Evolutionary conservation across 2,113 vertebrate species (phyloP).

Genomic region (Triplophysa rosa): DNA sequence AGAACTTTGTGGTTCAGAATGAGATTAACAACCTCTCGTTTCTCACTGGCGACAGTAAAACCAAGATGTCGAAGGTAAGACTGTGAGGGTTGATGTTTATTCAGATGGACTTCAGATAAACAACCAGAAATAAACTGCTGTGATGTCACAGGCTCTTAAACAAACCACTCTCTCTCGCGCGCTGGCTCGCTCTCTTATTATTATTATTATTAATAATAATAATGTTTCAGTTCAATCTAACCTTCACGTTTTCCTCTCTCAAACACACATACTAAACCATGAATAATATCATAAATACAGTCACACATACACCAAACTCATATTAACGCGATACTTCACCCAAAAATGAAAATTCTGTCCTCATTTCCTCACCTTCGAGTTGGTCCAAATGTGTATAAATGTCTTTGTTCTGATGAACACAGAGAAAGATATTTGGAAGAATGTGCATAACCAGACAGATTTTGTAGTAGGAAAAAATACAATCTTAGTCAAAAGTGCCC

Average conservation of each 20-base stretch:
- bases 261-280: neutral
- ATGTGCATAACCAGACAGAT: too few species aligned
- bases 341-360: too few species aligned
- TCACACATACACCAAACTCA: neutral
- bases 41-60: constrained; percentile 96
- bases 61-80: constrained; percentile 96
- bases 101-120: neutral
- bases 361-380: too few species aligned
- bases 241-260: neutral
- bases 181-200: neutral
- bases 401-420: too few species aligned
- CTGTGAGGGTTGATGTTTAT: too few species aligned
- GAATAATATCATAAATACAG: neutral
- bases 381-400: too few species aligned
- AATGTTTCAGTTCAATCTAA: neutral
- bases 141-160: too few species aligned
- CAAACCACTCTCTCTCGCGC: neutral
- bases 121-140: too few species aligned
- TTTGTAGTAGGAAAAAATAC: too few species aligned
- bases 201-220: neutral
- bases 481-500: too few species aligned
- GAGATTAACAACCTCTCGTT: constrained; percentile 99
- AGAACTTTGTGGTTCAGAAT: constrained; percentile 99
- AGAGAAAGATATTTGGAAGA: too few species aligned
- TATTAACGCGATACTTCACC: neutral